Evolutionary conservation across 2,113 vertebrate species (phyloP).

Genomic region (Suncus etruscus): DNA sequence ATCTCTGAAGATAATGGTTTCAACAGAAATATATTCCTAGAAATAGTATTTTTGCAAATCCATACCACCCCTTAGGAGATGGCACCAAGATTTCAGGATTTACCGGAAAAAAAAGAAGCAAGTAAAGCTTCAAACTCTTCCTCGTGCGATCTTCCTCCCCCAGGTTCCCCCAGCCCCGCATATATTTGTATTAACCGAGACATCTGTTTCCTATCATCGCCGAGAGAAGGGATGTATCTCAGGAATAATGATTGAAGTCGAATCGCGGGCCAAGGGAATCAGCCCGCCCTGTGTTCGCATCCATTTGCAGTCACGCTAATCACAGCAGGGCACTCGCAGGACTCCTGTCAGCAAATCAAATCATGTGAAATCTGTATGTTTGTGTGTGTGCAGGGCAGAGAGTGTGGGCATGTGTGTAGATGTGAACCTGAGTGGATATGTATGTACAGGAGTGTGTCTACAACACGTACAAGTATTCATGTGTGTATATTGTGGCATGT

Average conservation of each 20-base stretch:
- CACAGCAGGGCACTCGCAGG: slow-evolving; percentile 83
- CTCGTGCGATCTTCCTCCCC: slow-evolving; percentile 2
- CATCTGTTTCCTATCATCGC: slow-evolving; percentile 92
- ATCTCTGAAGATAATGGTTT: slow-evolving; percentile 45
- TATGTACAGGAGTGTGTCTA: too few relatives aligned
- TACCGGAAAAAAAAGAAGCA: background rate
- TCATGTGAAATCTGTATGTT: background rate
- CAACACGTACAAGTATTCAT: too few relatives aligned
- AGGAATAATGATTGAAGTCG: slow-evolving; percentile 92
- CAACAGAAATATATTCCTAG: slow-evolving; percentile 51
- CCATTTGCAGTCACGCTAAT: slow-evolving; percentile 87
- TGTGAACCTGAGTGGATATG: too few relatives aligned
- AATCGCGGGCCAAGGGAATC: slow-evolving; percentile 88
- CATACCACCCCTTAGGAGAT: slow-evolving; percentile 77
- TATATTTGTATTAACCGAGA: slow-evolving; percentile 88
- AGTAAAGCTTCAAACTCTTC: slow-evolving; percentile 74
- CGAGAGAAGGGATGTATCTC: slow-evolving; percentile 86
- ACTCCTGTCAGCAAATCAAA: slow-evolving; percentile 47
- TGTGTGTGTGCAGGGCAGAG: too few relatives aligned
- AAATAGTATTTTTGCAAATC: slow-evolving; percentile 64
- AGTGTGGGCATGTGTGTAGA: too few relatives aligned
- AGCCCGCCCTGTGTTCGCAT: slow-evolving; percentile 88
- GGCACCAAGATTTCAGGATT: slow-evolving; percentile 71
- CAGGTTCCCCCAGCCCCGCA: slow-evolving; percentile 62
- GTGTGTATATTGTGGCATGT: too few relatives aligned